Evolutionary conservation across 2,888 invertebrate species (phyloP), one percentile per base, ranked within the genome.

Genomic region (Torymus aiolomorphi): DNA sequence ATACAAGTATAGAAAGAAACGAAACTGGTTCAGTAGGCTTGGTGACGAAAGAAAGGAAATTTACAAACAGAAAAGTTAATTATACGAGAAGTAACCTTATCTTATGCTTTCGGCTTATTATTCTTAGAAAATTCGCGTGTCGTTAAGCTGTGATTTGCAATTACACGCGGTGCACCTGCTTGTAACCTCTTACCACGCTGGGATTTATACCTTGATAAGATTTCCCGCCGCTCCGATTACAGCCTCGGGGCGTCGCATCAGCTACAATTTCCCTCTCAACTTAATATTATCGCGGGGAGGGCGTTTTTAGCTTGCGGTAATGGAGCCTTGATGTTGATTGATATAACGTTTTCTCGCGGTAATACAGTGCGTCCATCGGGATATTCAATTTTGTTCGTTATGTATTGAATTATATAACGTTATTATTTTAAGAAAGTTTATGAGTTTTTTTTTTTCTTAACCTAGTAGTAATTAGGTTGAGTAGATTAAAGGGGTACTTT

Each of bases 141-240:
- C 51, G 52, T 18, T 59, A 4, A 31, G 67, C 18, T n/a, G 11
- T 67, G 13, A 70, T 76, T 76, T 70, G 49, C 62, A 18, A 78
- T 73, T 63, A n/a, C n/a, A 70, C 16, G 20, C 31, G 42, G 24
- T 65, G 56, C 65, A 77, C 16, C 57, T 73, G 51, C 62, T 24
- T 69, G 31, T 67, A 69, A 73, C 56, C 49, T 73, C 62, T 67
- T 57, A 61, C 56, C 14, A 12, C 56, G 20, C 10, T 11, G 63
- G 12, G 51, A 74, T 74, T 74, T 74, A 78, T 69, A 54, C n/a
- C 56, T 54, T 63, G 62, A 49, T 51, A 73, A 73, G 56, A 69
- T 74, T 69, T 69, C 69, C 20, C 56, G 18, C 61, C 54, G 18
- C 31, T 78, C 78, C 69, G 8, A 63, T 78, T 78, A 78, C 78